Evolutionary conservation across 2,888 invertebrate species (phyloP), one percentile per base, ranked within the genome.

Genomic region (Drosophila buzzatii): DNA sequence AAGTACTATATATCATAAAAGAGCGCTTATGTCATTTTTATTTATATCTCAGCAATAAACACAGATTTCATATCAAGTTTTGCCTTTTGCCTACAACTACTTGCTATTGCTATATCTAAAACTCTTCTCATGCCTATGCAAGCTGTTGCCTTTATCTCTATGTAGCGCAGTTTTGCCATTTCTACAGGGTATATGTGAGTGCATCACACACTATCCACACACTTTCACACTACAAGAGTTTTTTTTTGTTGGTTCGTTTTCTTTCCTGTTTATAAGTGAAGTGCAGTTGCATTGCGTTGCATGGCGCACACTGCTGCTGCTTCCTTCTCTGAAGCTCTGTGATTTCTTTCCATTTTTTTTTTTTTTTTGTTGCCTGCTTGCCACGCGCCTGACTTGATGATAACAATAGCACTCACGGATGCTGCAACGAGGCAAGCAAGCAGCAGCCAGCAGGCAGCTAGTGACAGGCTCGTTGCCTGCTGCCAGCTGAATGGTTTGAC

Each of bases 341-440:
- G 41, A 55, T 60, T 57, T 59, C 41, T 65, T 55, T 58, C 52
- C n/a, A 16, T n/a, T 41, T 39, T 39, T 7, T 39, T 27, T 1
- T 23, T 60, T 16, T 67, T 76, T 65, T 67, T 72, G 56, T 67
- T 31, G 56, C 56, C 42, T 20, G 63, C 76, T 70, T 73, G 79
- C 76, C 73, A 76, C 81, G 84, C 86, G 84, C 84, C 73, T 83
- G 90, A 81, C 81, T 88, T 90, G 81, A 58, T 76, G 88, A 71
- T 82, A 90, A 86, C 86, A 86, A 86, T 85, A 82, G 85, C 83
- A 81, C 90, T 82, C 81, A 64, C 70, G 70, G 82, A 74, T 71
- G 70, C 70, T 62, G 70, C 64, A 71, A 62, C 58, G 39, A 44
- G 57, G 37, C 27, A 47, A 27, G 27, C 6, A 12, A 10, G 35